Percentiles rank a stretch among this genome's conserved stretches.
Evolutionary conservation across 2,888 invertebrate genomes (phyloP).

Genomic region (Napeogenes sylphis): DNA sequence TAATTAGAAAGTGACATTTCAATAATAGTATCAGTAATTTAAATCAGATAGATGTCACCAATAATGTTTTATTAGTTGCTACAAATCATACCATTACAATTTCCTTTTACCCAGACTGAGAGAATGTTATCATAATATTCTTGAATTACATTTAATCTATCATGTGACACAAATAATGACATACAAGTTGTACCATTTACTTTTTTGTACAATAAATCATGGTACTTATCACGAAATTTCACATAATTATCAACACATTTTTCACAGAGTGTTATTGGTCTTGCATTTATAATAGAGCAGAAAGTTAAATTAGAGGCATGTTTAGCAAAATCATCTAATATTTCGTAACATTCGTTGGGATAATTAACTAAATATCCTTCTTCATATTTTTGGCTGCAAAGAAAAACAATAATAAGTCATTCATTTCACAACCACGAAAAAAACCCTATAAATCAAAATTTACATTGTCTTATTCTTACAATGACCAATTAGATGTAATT

Average conservation of each 20-base stretch:
- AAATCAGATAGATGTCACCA: too few relatives aligned
- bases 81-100: constrained; percentile 77
- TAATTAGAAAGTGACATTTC: too few relatives aligned
- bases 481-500: constrained; percentile 9
- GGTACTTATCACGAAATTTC: constrained; percentile 68
- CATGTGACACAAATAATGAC: constrained; percentile 77
- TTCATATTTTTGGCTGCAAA: constrained; percentile 40
- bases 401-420: constrained; percentile 13
- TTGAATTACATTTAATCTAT: constrained; percentile 79
- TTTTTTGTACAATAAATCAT: constrained; percentile 61
- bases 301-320: constrained; percentile 77
- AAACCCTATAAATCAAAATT: neutral
- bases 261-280: constrained; percentile 80
- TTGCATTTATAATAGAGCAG: constrained; percentile 78
- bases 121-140: constrained; percentile 75
- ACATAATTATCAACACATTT: constrained; percentile 76
- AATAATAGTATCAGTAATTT: too few relatives aligned
- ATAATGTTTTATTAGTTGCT: too few relatives aligned
- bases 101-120: constrained; percentile 79
- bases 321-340: constrained; percentile 69
- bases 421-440: neutral
- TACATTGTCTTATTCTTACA: constrained; percentile 25
- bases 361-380: constrained; percentile 34
- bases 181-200: constrained; percentile 78
- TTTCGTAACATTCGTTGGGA: constrained; percentile 46